Base-by-base conservation (phyloP, 2,113 vertebrate genomes). In the Rhabdomys dilectus region DNA sequence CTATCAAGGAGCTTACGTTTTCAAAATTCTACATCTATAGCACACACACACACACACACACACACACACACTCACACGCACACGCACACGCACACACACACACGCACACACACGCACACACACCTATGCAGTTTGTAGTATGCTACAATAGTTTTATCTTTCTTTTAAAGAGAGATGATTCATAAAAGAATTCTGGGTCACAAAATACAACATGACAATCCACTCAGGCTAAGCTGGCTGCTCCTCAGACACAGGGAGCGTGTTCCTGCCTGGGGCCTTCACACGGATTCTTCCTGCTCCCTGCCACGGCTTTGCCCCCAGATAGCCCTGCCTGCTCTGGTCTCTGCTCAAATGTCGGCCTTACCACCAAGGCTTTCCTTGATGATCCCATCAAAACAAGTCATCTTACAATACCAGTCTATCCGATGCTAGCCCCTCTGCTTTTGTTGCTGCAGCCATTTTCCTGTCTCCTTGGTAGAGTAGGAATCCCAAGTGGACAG, bases 111-210 rank as follows among this genome's bases (percentile, higher is more conserved):
- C 60, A 62, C 2, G 26, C 60, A 62, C 60, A 62, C 22, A 64
- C 58, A 73, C 31, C 17, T 29, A 77, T 80, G 24, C 48, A 34
- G 48, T 76, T 70, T 58, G 70, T 15, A 84, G 78, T 45, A 73
- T 22, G 48, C 85, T 97, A 42, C 11, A 82, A 29, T 85, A 73
- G 51, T 87, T 72, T 19, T 95, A 81, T 82, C 76, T 22, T 76
- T 91, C 87, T 88, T 81, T 78, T 8, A 5, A 96, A 94, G 96
- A 89, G 11, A 93, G 92, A 88, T 96, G 94, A 96, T 89, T 97
- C 91, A 96, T 51, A 80, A 76, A 80, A 89, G 88, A 92, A 96
- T 95, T 96, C 86, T 95, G 93, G 96, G 95, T 96, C 94, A 97
- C 77, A 45, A 93, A 70, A 96, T 93, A 60, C 60, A 84, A 96